Conservation (phyloP, 2,113 vertebrate genomes). For the Merops nubicus region DNA sequence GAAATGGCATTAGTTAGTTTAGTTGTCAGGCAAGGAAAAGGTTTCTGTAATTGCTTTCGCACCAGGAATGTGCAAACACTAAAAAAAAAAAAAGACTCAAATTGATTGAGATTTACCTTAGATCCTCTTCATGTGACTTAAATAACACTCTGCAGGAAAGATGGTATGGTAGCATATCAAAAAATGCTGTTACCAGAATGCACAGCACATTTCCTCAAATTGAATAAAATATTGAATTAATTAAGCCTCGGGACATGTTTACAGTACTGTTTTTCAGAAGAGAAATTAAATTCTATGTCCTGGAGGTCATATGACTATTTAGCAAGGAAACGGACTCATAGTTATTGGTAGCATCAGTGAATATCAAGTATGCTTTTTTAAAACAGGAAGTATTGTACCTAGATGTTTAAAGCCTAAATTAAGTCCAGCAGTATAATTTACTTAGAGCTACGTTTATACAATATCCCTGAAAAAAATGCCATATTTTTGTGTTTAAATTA, state of each 20-base stretch:
- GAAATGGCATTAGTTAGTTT: not conserved
- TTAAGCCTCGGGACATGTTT: not conserved
- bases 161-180: not conserved
- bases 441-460: not conserved
- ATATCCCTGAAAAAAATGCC: not conserved
- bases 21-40: not conserved
- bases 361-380: not conserved
- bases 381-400: not conserved
- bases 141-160: not conserved
- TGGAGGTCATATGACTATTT: not conserved
- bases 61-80: not conserved
- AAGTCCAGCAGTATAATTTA: slow-evolving; percentile 1
- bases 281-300: not conserved
- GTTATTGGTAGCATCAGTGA: not conserved
- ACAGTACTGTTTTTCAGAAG: not conserved
- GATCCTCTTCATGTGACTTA: not conserved
- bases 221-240: not conserved
- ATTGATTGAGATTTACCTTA: not conserved
- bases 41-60: not conserved
- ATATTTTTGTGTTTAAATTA: not conserved
- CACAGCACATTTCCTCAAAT: not conserved
- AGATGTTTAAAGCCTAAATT: not conserved
- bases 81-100: not conserved
- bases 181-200: not conserved
- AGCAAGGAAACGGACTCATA: not conserved